Percentiles rank a stretch among this genome's conserved stretches.
phyloP scores from a whole-genome alignment of 53 echinoderm and acorn worm species.

The Crossaster papposus region DNA sequence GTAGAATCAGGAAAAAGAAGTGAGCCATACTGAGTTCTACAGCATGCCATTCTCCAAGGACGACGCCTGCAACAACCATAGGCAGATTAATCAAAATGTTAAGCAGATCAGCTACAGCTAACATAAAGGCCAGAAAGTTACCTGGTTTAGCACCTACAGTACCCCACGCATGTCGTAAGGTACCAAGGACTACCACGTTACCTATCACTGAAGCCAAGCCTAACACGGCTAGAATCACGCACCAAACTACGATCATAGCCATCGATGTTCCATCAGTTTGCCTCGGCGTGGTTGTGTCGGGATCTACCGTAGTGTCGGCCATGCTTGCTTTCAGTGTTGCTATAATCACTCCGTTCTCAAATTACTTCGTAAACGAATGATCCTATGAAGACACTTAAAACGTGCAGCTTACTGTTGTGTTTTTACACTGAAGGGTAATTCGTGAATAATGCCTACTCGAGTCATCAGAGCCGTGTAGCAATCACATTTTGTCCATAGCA shows the following conservation, averaged over 20 bases:
- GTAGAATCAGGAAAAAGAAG: slow-evolving; percentile 53
- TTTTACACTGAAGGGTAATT: background rate
- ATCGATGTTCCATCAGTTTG: background rate
- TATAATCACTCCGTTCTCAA: background rate
- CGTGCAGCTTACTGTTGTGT: background rate
- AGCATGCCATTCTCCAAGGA: slow-evolving; percentile 13
- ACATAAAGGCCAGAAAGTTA: slow-evolving; percentile 52
- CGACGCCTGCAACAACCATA: slow-evolving; percentile 23
- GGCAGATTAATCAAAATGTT: slow-evolving; percentile 54
- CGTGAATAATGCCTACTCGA: too few relatives aligned
- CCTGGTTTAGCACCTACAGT: slow-evolving; percentile 54
- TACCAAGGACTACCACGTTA: slow-evolving; percentile 48
- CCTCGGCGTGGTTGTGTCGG: background rate
- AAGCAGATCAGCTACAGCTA: slow-evolving; percentile 46
- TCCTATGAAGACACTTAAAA: background rate
- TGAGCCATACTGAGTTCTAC: slow-evolving; percentile 26
- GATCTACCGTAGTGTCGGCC: background rate
- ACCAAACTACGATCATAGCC: slow-evolving; percentile 14
- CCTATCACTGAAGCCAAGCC: slow-evolving; percentile 28
- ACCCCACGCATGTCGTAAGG: slow-evolving; percentile 46
- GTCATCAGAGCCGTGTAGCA: too few relatives aligned
- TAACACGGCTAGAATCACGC: background rate
- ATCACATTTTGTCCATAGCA: too few relatives aligned
- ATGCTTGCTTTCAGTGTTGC: background rate
- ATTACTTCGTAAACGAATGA: background rate